A percentile compares a stretch with the other conserved stretches of the same genome.
phyloP scores from a whole-genome alignment of 2,113 vertebrate species.

The mouse (Mus musculus) region DNA sequence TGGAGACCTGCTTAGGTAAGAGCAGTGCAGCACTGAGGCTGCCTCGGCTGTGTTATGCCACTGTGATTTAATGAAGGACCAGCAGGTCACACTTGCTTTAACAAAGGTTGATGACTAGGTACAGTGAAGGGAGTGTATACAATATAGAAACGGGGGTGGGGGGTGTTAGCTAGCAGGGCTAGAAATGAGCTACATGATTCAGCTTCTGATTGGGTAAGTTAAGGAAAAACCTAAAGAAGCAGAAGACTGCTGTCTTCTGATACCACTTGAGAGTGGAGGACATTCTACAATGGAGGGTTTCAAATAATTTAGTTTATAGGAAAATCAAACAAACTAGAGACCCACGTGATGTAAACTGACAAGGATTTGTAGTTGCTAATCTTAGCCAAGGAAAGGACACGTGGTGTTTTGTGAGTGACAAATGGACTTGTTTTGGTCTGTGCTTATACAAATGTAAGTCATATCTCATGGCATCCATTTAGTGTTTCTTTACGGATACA shows the following conservation, averaged over 20 bases:
- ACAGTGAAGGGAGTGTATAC: background rate
- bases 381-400: background rate
- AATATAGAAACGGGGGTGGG: background rate
- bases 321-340: accelerated
- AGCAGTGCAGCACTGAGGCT: accelerated
- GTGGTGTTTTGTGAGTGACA: background rate
- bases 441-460: background rate
- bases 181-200: no score
- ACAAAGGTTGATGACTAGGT: background rate
- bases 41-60: background rate
- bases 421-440: background rate
- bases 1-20: background rate
- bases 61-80: background rate
- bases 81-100: background rate
- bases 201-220: background rate
- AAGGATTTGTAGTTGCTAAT: background rate
- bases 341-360: background rate
- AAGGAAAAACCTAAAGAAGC: background rate
- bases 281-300: background rate
- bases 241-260: background rate
- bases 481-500: background rate
- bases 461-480: background rate
- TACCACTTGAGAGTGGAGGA: background rate
- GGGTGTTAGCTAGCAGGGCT: background rate
- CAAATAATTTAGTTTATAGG: background rate